Evolutionary conservation across 2,888 invertebrate species (phyloP).

Genomic region (Sialis lutaria): DNA sequence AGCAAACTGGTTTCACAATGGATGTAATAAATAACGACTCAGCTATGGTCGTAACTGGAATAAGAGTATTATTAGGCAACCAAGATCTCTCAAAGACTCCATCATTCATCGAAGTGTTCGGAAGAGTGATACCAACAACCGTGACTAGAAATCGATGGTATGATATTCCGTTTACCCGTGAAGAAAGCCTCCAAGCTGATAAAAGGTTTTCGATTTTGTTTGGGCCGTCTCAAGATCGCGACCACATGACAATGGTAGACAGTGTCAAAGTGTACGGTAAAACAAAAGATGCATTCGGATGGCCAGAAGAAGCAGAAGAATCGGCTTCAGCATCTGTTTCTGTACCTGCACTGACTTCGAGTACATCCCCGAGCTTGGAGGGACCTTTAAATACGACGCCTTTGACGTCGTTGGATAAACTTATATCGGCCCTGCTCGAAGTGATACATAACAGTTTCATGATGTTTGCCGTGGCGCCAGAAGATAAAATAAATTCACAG

Average conservation of each 20-base stretch:
- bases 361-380: slow-evolving; percentile 13
- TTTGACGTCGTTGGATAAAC: slow-evolving; percentile 40
- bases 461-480: slow-evolving; percentile 27
- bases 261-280: slow-evolving; percentile 90
- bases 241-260: slow-evolving; percentile 83
- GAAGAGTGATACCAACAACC: slow-evolving; percentile 52
- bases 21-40: slow-evolving; percentile 78
- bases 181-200: slow-evolving; percentile 83
- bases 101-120: slow-evolving; percentile 56
- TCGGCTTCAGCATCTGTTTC: slow-evolving; percentile 18
- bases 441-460: slow-evolving; percentile 57
- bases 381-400: slow-evolving; percentile 22
- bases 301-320: slow-evolving; percentile 93
- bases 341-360: slow-evolving; percentile 21
- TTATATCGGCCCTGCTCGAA: slow-evolving; percentile 49
- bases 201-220: slow-evolving; percentile 74
- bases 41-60: slow-evolving; percentile 77
- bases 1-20: slow-evolving; percentile 73
- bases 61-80: slow-evolving; percentile 70
- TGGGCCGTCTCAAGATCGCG: slow-evolving; percentile 71
- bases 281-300: slow-evolving; percentile 88
- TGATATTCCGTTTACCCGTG: slow-evolving; percentile 84
- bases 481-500: slow-evolving; percentile 28
- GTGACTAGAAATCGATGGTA: slow-evolving; percentile 78
- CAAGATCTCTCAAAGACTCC: slow-evolving; percentile 68